phyloP scores from a whole-genome alignment of 2,113 vertebrate species.

The Romanogobio albipinnatus region DNA sequence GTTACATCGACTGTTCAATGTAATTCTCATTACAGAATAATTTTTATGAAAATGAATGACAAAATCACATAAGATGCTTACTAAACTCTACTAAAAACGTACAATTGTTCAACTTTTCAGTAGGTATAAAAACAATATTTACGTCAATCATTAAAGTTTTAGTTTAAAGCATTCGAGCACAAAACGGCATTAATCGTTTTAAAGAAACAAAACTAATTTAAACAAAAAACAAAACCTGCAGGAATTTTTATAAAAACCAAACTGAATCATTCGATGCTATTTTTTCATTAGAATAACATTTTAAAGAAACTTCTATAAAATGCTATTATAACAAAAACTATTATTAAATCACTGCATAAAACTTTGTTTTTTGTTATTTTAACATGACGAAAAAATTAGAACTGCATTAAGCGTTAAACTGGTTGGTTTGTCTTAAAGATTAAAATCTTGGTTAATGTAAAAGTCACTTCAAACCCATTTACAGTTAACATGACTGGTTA shows the following conservation, averaged over 20 bases:
- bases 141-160: not conserved
- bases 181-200: not conserved
- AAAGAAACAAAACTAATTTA: not conserved
- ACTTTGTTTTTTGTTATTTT: not conserved
- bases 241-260: not conserved
- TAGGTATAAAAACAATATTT: not conserved
- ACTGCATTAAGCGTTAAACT: not conserved
- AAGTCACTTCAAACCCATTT: slow-evolving; percentile 51
- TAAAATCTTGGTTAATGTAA: slow-evolving; percentile 27
- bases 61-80: not conserved
- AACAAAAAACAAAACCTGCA: not conserved
- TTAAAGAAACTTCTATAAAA: not conserved
- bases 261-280: not conserved
- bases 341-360: not conserved
- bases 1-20: not conserved
- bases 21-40: not conserved
- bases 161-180: not conserved
- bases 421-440: slow-evolving; percentile 12
- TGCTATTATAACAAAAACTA: not conserved
- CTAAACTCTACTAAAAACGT: too few relatives aligned
- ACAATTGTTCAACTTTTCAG: too few relatives aligned
- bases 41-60: not conserved
- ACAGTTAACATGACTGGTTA: slow-evolving; percentile 28
- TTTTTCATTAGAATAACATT: not conserved
- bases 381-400: not conserved